phyloP scores from a whole-genome alignment of 2,113 vertebrate genomes.

The Saguinus imperator region DNA sequence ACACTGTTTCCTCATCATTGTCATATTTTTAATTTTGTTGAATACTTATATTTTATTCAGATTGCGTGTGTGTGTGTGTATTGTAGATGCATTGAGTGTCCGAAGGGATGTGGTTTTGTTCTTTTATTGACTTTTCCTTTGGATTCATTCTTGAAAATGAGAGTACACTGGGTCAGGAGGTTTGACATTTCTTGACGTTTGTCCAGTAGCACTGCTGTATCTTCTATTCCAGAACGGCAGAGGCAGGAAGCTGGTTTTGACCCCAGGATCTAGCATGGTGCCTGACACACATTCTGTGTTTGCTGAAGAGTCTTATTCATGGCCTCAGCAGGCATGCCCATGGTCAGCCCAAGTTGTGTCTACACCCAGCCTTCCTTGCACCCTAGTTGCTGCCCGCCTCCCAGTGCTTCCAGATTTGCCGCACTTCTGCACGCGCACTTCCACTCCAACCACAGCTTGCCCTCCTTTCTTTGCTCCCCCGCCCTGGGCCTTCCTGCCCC shows the following conservation, averaged over 20 bases:
- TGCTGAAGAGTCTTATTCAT: rapidly evolving
- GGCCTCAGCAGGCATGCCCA: too few species aligned
- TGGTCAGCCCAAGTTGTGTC: neutral
- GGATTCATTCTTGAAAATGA: neutral
- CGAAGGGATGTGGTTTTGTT: neutral
- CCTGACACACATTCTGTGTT: neutral
- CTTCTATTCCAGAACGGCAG: neutral
- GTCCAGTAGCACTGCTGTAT: neutral
- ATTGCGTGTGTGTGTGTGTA: too few species aligned
- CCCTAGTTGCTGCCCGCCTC: rapidly evolving
- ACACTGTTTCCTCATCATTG: neutral
- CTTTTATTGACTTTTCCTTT: neutral
- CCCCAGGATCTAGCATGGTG: neutral
- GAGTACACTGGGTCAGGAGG: neutral
- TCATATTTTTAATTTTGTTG: neutral
- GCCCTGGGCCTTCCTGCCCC: neutral
- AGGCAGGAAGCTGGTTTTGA: neutral
- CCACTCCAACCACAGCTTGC: neutral
- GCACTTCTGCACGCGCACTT: neutral
- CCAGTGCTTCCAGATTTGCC: neutral
- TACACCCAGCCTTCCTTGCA: too few species aligned
- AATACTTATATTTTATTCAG: neutral
- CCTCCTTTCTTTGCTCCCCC: neutral
- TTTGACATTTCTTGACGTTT: neutral
- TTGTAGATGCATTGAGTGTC: neutral